Evolutionary conservation across 2,113 vertebrate species (phyloP).

Genomic region (Malurus melanocephalus): DNA sequence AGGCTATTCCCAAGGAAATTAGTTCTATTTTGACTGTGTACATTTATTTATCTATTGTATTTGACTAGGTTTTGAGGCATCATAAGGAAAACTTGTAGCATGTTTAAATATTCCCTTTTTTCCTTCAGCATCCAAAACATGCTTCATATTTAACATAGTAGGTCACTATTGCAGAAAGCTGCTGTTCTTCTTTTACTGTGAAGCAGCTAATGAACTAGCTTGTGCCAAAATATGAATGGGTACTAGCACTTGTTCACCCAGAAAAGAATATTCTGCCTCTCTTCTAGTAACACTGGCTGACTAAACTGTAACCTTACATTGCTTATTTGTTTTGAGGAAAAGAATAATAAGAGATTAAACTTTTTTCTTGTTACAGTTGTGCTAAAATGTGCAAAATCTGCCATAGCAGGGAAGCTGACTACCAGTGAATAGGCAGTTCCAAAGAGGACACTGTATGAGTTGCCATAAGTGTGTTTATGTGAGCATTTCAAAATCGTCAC

Average conservation of each 20-base stretch:
- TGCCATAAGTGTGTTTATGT: neutral
- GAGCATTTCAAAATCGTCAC: slow-evolving; percentile 10
- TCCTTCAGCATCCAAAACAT: neutral
- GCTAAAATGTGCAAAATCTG: neutral
- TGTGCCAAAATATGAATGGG: neutral
- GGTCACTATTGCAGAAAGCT: neutral
- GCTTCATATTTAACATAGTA: neutral
- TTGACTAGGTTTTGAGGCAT: neutral
- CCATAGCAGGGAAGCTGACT: neutral
- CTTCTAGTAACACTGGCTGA: neutral
- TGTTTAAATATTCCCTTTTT: neutral
- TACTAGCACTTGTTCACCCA: neutral
- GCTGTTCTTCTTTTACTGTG: neutral
- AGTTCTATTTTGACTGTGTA: neutral
- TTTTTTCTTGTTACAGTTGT: rapidly evolving
- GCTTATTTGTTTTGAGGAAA: neutral
- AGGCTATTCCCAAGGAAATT: neutral
- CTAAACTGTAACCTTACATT: neutral
- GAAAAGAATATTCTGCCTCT: neutral
- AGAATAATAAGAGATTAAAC: neutral
- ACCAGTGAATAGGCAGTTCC: neutral
- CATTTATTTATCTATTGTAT: neutral
- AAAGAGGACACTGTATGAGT: neutral
- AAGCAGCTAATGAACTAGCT: neutral
- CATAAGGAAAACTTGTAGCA: neutral